phyloP scores from a whole-genome alignment of 2,113 vertebrate genomes.

The Origma solitaria region DNA sequence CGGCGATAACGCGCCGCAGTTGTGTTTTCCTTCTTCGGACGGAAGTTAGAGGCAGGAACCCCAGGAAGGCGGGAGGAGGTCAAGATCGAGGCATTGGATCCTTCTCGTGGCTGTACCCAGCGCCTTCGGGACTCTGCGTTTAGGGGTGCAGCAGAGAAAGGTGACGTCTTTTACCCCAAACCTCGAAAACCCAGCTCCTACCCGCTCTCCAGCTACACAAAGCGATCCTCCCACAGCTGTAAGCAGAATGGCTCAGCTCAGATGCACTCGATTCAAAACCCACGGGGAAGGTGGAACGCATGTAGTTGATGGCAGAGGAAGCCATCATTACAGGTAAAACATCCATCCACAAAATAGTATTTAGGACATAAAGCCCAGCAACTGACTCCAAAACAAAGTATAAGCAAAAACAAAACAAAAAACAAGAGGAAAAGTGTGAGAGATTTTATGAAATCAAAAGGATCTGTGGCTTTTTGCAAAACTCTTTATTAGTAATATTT shows the following conservation, averaged over 20 bases:
- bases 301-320: neutral
- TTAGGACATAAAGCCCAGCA: neutral
- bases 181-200: neutral
- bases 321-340: neutral
- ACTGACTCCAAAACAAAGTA: neutral
- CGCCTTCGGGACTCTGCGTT: neutral
- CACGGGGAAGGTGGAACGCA: accelerated
- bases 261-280: accelerated
- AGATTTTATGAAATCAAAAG: neutral
- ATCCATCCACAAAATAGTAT: neutral
- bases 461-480: neutral
- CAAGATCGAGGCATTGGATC: neutral
- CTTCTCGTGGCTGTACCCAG: neutral
- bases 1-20: neutral
- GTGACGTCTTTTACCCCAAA: too few species aligned
- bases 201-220: accelerated
- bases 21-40: neutral
- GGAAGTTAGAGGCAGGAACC: neutral
- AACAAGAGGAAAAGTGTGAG: neutral
- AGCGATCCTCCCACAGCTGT: neutral
- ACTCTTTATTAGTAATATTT: neutral
- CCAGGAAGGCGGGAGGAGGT: neutral
- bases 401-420: neutral
- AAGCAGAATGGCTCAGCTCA: neutral
- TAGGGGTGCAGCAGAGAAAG: neutral